Base-by-base conservation (phyloP, 2,113 vertebrate species). In the Diphyllodes magnificus region DNA sequence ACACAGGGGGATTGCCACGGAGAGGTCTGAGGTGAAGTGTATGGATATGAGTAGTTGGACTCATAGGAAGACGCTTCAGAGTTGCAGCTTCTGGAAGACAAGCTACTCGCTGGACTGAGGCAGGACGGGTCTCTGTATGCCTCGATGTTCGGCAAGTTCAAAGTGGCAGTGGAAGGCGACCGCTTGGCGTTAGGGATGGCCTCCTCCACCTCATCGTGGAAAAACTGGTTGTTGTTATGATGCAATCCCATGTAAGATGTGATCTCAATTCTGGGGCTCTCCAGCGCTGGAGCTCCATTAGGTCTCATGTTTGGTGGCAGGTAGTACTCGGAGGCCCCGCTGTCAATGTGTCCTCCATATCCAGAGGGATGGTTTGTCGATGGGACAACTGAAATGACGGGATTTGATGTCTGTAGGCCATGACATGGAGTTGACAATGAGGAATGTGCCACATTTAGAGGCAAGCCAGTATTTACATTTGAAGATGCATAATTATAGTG, bases 1-100 rank as follows among this genome's bases (percentile, higher is more conserved):
- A 99, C 99, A 2, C 99, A 99, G 0, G 99, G 99, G 3, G 99
- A 99, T 96, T 99, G 99, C 99, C 99, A 99, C 0, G 99, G 99
- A 27, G 99, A 99, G 23, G 98, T 99, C 97, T 99, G 99, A 1
- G 99, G 99, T 31, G 99, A 99, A 56, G 98, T 98, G 5, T 99
- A 99, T 1, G 99, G 99, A 96, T 98, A 99, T 0, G 99, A 99
- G 96, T 99, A 99, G 96, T 98, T 98, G 24, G 99, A 99, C 97
- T 99, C 99, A 1, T 98, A 99, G 71, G 99, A 99, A 23, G 99
- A 99, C 0, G 99, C 99, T 95, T 99, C 99, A 0, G 99, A 99
- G 97, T 99, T 99, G 93, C 99, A 99, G 98, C 99, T 99, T 86
- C 99, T 98, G 17, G 99, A 99, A 63, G 99, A 99, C 83, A 99